Evolutionary conservation across 2,888 invertebrate species (phyloP).

Genomic region (Spialia ferax): DNA sequence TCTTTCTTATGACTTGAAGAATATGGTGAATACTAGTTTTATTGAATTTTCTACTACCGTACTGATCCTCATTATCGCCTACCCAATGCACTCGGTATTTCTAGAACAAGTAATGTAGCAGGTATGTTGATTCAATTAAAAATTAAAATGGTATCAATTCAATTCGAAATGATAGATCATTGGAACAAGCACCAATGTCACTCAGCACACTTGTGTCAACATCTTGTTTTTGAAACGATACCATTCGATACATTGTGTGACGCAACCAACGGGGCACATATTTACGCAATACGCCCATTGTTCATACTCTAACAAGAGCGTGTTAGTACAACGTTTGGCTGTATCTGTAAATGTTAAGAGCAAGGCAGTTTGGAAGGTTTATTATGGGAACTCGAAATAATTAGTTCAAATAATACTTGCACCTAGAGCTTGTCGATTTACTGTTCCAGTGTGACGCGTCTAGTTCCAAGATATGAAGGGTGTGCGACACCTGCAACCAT

Average conservation of each 20-base stretch:
- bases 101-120: neutral
- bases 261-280: slow-evolving; percentile 62
- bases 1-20: too few species aligned
- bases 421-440: too few species aligned
- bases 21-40: too few species aligned
- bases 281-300: slow-evolving; percentile 66
- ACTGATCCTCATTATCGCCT: too few species aligned
- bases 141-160: slow-evolving; percentile 17
- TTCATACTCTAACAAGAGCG: slow-evolving; percentile 57
- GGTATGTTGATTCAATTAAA: neutral
- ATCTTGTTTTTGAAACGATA: slow-evolving; percentile 76
- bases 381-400: too few species aligned
- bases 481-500: too few species aligned
- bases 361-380: slow-evolving; percentile 1
- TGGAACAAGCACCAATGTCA: slow-evolving; percentile 55
- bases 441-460: too few species aligned
- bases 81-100: neutral
- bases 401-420: too few species aligned
- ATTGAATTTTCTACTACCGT: too few species aligned
- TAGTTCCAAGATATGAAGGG: too few species aligned
- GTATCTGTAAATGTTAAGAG: slow-evolving; percentile 15
- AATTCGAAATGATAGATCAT: slow-evolving; percentile 30
- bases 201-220: slow-evolving; percentile 75
- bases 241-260: slow-evolving; percentile 70
- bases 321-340: slow-evolving; percentile 45